Base-by-base conservation (phyloP, 2,113 vertebrate genomes). In the Corythornis cristatus region DNA sequence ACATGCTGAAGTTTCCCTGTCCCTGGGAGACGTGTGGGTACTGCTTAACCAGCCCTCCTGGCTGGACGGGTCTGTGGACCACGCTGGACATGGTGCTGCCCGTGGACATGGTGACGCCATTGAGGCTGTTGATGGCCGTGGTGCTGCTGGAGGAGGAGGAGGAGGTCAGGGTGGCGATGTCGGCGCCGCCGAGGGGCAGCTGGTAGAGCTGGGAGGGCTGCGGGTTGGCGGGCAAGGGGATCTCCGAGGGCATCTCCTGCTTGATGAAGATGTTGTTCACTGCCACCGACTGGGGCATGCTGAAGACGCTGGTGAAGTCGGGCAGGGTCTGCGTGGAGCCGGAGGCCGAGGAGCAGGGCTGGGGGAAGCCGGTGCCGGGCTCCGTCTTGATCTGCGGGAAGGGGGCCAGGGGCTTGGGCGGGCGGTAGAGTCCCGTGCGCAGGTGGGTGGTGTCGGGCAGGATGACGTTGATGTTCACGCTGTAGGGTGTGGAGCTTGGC, bases 291-390 rank as follows among this genome's bases (percentile, higher is more conserved):
- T 98, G 98, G 3, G 98, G 98, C 89, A 98, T 92, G 91, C 97
- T 99, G 98, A 99, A 99, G 85, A 99, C 98, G 0, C 98, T 99
- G 87, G 98, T 99, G 98, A 99, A 99, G 91, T 99, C 98, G 0
- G 99, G 99, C 45, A 99, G 97, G 8, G 98, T 98, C 97, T 99
- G 98, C 1, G 97, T 95, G 57, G 97, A 87, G 88, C 98, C 98
- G 0, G 95, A 84, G 65, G 98, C 90, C 3, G 95, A 95, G 1
- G 97, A 96, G 88, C 97, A 97, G 54, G 97, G 89, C 68, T 97
- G 97, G 46, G 98, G 70, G 2, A 99, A 98, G 64, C n/a, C 68
- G 56, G 98, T 60, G 23, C 98, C 98, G 0, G 98, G 98, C 57
- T 99, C 98, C 0, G 95, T 98, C 96, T 99, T 99, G 96, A 99